Percentiles rank a stretch among this genome's conserved stretches.
These are phyloP conservation scores for Dilophus febrilis DNA, from an alignment of 2,888 invertebrate genomes.

Conservation along the genomic window DNA sequence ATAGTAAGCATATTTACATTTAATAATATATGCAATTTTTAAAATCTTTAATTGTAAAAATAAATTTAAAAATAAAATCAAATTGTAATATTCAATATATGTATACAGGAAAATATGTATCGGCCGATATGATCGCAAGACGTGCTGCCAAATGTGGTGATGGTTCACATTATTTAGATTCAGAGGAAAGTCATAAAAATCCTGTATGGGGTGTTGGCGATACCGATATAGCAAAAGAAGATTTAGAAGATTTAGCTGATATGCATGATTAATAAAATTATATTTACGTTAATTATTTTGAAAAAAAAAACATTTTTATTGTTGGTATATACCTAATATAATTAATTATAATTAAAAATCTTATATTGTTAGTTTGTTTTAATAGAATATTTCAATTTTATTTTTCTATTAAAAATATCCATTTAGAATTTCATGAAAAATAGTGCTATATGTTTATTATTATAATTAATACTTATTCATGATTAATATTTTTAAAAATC, in stretches of 20 bases:
- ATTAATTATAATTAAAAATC: too few species aligned
- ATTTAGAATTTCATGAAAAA: too few species aligned
- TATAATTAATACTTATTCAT: too few species aligned
- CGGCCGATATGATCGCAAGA: slow-evolving; percentile 37
- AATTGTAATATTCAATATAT: slow-evolving; percentile 4
- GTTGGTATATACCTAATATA: too few species aligned
- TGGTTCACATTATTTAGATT: slow-evolving; percentile 32
- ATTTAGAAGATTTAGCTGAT: slow-evolving; percentile 34
- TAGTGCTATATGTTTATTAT: too few species aligned
- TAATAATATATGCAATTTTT: too few species aligned
- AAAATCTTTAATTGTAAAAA: neutral
- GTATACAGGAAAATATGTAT: slow-evolving; percentile 36
- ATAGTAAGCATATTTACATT: slow-evolving; percentile 33
- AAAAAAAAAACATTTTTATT: too few species aligned
- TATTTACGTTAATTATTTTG: neutral
- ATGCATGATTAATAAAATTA: slow-evolving; percentile 30
- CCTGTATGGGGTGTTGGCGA: slow-evolving; percentile 49
- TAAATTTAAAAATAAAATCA: neutral
- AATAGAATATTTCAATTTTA: too few species aligned
- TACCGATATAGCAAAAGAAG: slow-evolving; percentile 36
- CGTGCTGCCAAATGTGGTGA: slow-evolving; percentile 41
- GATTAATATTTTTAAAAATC: too few species aligned
- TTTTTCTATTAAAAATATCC: too few species aligned
- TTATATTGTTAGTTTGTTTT: too few species aligned
- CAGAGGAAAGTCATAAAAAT: slow-evolving; percentile 24